Conservation (phyloP, 1,140 invertebrate species). For the Nixonia krombeini region DNA sequence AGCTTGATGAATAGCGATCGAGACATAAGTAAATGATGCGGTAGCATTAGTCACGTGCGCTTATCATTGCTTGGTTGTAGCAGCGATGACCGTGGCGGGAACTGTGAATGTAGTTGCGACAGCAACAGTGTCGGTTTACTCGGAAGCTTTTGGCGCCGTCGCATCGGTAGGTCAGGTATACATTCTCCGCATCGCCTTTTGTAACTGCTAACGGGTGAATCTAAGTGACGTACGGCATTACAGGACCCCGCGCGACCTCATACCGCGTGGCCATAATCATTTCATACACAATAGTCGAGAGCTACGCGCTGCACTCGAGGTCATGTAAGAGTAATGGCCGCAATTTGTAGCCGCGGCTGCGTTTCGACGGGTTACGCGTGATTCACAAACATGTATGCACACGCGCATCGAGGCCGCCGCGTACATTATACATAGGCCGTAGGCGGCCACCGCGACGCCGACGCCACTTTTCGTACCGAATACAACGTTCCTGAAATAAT, state of each 20-base stretch:
- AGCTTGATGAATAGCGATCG: no score
- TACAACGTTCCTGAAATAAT: constrained; percentile 39
- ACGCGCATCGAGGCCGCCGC: constrained; percentile 27
- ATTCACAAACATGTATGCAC: constrained; percentile 57
- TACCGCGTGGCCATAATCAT: constrained; percentile 63
- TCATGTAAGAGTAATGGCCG: constrained; percentile 63
- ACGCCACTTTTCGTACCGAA: constrained; percentile 9
- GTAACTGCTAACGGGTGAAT: constrained; percentile 64
- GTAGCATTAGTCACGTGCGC: constrained; percentile 17
- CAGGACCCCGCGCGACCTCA: constrained; percentile 59
- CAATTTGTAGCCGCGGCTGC: constrained; percentile 62
- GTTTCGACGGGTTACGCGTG: constrained; percentile 55
- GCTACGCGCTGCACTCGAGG: constrained; percentile 42
- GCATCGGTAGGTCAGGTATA: constrained; percentile 30
- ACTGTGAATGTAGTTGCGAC: no score
- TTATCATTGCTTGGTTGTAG: constrained; percentile 27
- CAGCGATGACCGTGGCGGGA: not conserved
- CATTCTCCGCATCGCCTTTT: constrained; percentile 51
- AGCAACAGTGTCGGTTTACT: constrained; percentile 2
- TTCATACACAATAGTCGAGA: constrained; percentile 64
- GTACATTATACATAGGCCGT: constrained; percentile 36
- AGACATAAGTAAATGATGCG: constrained; percentile 8
- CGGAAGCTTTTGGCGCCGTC: constrained; percentile 40
- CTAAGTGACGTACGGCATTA: constrained; percentile 64
- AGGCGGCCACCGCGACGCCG: constrained; percentile 15